phyloP scores from a whole-genome alignment of 2,797 vertebrate species.

The Muscicapa striata region DNA sequence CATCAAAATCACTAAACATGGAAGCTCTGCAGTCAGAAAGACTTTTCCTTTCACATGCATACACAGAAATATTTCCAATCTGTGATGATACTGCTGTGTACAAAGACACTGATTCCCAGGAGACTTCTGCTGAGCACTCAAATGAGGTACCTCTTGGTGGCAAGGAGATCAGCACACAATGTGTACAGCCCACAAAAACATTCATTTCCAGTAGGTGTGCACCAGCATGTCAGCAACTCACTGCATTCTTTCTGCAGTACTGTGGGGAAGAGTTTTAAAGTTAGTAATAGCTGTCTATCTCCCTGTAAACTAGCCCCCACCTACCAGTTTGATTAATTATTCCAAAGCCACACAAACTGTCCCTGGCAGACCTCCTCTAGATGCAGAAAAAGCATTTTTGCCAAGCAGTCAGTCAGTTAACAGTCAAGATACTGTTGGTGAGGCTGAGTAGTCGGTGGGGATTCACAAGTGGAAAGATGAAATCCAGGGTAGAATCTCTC shows the following conservation, averaged over 20 bases:
- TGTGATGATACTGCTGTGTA: neutral
- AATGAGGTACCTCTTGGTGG: neutral
- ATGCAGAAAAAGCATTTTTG: neutral
- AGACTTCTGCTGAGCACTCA: neutral
- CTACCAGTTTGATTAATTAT: neutral
- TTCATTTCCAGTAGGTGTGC: neutral
- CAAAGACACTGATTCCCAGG: neutral
- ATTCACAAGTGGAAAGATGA: neutral
- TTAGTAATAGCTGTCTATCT: neutral
- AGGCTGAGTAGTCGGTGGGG: neutral
- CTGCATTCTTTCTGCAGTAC: neutral
- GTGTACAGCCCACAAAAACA: neutral
- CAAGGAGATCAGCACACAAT: neutral
- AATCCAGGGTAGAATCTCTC: neutral
- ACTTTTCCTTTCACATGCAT: neutral
- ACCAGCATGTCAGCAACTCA: neutral
- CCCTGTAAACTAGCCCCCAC: neutral
- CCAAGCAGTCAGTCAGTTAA: neutral
- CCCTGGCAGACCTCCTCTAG: neutral
- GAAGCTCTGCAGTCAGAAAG: neutral
- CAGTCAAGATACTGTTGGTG: neutral
- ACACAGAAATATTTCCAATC: neutral
- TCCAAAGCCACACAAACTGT: neutral
- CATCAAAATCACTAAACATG: neutral
- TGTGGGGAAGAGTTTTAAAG: neutral